These are phyloP conservation scores for Amblyjoppa fuscipennis DNA, from an alignment of 2,888 invertebrate genomes.

Conservation along the genomic window DNA sequence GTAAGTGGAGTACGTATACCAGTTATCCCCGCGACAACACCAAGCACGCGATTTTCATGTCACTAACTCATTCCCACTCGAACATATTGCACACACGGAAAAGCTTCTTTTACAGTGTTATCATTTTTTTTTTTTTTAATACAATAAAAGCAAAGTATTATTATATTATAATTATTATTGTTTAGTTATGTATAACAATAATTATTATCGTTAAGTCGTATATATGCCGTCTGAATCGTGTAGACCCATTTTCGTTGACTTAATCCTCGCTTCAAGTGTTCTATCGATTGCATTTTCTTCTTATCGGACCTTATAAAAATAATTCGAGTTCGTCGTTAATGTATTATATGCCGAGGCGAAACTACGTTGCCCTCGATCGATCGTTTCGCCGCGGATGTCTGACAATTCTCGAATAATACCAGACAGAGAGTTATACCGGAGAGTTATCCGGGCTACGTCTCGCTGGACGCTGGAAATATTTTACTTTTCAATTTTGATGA, in stretches of 20 bases:
- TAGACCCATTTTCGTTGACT: no score
- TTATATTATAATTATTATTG: no score
- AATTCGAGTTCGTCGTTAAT: not conserved
- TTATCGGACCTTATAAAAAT: no score
- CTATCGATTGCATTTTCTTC: no score
- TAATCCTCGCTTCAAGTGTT: no score
- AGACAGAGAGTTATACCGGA: not conserved
- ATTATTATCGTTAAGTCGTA: no score
- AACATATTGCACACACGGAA: slow-evolving; percentile 68
- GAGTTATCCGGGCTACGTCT: slow-evolving; percentile 31
- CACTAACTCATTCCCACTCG: slow-evolving; percentile 10
- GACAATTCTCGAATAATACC: slow-evolving; percentile 13
- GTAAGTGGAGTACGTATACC: slow-evolving; percentile 46
- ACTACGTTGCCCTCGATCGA: not conserved
- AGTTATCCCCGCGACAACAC: slow-evolving; percentile 46
- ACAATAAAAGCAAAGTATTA: no score
- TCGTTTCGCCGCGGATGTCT: not conserved
- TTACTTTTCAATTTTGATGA: slow-evolving; percentile 61
- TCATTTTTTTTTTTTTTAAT: not conserved
- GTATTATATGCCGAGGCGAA: not conserved
- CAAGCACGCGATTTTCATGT: slow-evolving; percentile 60
- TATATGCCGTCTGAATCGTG: no score
- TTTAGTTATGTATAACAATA: no score
- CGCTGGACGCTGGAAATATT: slow-evolving; percentile 55
- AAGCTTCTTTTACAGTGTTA: not conserved